phyloP scores from a whole-genome alignment of 2,888 invertebrate genomes.

The Orchestes rusci region DNA sequence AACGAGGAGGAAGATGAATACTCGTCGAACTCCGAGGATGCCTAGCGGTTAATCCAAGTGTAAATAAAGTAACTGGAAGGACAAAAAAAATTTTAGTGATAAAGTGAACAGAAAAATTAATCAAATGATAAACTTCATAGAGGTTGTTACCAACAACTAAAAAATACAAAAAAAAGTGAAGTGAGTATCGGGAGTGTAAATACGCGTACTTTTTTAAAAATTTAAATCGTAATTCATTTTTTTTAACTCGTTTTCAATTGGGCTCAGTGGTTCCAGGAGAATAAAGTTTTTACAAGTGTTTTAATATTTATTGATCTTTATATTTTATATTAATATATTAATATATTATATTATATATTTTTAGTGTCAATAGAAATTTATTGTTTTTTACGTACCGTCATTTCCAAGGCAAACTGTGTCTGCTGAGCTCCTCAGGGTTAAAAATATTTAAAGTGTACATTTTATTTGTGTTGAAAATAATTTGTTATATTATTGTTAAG shows the following conservation, averaged over 20 bases:
- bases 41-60: slow-evolving; percentile 32
- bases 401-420: slow-evolving; percentile 12
- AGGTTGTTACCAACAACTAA: slow-evolving; percentile 33
- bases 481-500: slow-evolving; percentile 41
- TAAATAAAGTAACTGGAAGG: slow-evolving; percentile 26
- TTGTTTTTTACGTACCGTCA: slow-evolving; percentile 33
- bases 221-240: slow-evolving; percentile 20
- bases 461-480: slow-evolving; percentile 27
- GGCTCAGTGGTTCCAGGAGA: slow-evolving; percentile 29
- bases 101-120: slow-evolving; percentile 8
- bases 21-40: slow-evolving; percentile 37
- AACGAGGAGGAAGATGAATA: slow-evolving; percentile 59
- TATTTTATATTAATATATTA: slow-evolving; percentile 40
- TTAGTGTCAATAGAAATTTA: slow-evolving; percentile 37
- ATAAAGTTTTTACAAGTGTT: slow-evolving; percentile 34
- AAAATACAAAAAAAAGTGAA: slow-evolving; percentile 31
- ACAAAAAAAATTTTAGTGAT: slow-evolving; percentile 31
- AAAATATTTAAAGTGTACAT: slow-evolving; percentile 20
- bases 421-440: slow-evolving; percentile 27
- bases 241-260: slow-evolving; percentile 22
- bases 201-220: slow-evolving; percentile 21
- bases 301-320: slow-evolving; percentile 35
- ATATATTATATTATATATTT: too few relatives aligned
- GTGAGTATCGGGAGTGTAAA: slow-evolving; percentile 23
- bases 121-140: slow-evolving; percentile 33